Base-by-base conservation (phyloP, 2,797 vertebrate genomes). In the Labroides dimidiatus region DNA sequence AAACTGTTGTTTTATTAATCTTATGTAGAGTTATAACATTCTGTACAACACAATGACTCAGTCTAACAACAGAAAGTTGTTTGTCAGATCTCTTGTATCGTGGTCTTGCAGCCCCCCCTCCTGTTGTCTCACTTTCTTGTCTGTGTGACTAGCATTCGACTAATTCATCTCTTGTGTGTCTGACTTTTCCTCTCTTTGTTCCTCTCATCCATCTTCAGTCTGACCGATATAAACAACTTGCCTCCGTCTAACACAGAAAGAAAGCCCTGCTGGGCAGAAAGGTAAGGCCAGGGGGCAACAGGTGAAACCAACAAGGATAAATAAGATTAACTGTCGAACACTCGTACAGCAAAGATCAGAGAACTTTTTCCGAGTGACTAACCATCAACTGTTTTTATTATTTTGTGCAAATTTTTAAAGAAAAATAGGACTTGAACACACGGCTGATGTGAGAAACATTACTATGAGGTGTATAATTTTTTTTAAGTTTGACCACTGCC, bases 191-290 rank as follows among this genome's bases (percentile, higher is more conserved):
- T 75, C 53, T 78, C 42, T 27, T 45, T 59, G 37, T 23, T 44
- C 64, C 56, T 78, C 60, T 75, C 72, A 81, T 75, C 43, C 63
- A 69, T 91, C 84, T 91, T 81, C 89, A 95, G 91, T 93, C 86
- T 86, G 84, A 88, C 92, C 76, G 93, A 95, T 75, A 71, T 72
- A 82, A 92, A 80, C 81, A 86, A 70, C 78, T 88, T 80, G 69
- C 77, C 89, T 73, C 75, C 93, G 68, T 79, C 89, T 92, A 91
- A 91, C 88, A 85, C 91, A 75, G 85, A 93, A 90, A 30, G 1
- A 64, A 88, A 82, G 84, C 93, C 92, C 86, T 90, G 80, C 89
- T 91, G 93, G 84, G 93, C 91, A 72, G 89, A 88, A 90, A 96
- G 93, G 91, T 96, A 93, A 94, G 90, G 85, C 61, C 19, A 61